Evolutionary conservation across 1,140 invertebrate genomes (phyloP).

Genomic region (Cataglyphis hispanica): DNA sequence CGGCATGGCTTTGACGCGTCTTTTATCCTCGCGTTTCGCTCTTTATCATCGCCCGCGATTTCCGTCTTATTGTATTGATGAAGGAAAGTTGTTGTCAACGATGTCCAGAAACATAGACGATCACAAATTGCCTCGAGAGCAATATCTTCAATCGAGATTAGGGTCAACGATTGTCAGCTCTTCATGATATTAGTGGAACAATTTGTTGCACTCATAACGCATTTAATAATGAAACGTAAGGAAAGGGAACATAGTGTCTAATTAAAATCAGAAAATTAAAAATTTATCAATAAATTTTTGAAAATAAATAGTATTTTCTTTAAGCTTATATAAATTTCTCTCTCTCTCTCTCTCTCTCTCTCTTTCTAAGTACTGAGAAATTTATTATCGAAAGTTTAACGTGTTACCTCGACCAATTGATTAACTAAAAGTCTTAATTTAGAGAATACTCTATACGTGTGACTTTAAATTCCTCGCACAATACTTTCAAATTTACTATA

Average conservation of each 20-base stretch:
- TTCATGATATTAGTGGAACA: background rate
- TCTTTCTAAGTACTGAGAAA: background rate
- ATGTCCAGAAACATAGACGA: background rate
- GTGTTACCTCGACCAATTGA: background rate
- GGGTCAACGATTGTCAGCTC: background rate
- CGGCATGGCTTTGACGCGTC: background rate
- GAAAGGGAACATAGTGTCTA: background rate
- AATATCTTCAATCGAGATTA: constrained; percentile 1
- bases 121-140: background rate
- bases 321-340: background rate
- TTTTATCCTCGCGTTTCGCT: constrained; percentile 18
- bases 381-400: background rate
- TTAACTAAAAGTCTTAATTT: background rate
- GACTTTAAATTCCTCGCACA: background rate
- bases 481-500: background rate
- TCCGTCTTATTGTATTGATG: constrained; percentile 5
- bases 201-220: background rate
- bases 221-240: background rate
- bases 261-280: background rate
- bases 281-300: background rate
- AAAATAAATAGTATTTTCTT: background rate
- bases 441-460: background rate
- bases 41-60: constrained; percentile 23
- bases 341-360: too few species aligned
- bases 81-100: constrained; percentile 35